These are phyloP conservation scores for Silvanus unidentatus DNA, from an alignment of 2,888 invertebrate genomes.

Conservation along the genomic window DNA sequence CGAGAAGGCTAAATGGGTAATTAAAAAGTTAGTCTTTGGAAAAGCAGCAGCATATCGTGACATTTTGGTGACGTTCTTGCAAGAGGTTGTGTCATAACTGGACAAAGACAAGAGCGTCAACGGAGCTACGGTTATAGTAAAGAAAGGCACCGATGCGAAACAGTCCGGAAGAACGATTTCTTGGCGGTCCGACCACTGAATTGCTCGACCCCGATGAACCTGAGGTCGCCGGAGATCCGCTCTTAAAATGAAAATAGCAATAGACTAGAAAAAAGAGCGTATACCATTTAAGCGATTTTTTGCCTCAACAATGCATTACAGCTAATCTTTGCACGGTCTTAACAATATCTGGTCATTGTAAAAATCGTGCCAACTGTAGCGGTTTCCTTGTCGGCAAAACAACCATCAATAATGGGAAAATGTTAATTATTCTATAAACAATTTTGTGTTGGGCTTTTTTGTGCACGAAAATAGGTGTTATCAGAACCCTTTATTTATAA, in stretches of 20 bases:
- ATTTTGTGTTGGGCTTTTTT: background rate
- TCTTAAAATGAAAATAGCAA: background rate
- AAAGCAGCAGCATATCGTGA: conserved; percentile 18
- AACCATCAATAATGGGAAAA: too few relatives aligned
- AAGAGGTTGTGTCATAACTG: conserved; percentile 26
- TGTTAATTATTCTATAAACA: too few relatives aligned
- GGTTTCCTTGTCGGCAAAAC: too few relatives aligned
- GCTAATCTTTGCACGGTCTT: too few relatives aligned
- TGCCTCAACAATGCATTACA: background rate
- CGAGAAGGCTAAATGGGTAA: background rate
- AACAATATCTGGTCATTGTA: too few relatives aligned
- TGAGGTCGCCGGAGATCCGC: conserved; percentile 4
- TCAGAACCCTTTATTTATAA: too few relatives aligned
- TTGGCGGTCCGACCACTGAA: conserved; percentile 20
- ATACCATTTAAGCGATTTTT: background rate
- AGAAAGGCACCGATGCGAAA: conserved; percentile 32
- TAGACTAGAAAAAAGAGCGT: background rate
- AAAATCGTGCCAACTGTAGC: too few relatives aligned
- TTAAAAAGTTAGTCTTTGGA: conserved; percentile 6
- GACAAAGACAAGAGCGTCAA: conserved; percentile 26
- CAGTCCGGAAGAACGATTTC: conserved; percentile 38
- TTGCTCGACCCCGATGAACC: conserved; percentile 16
- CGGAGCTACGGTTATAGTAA: conserved; percentile 35
- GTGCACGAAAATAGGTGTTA: too few relatives aligned
- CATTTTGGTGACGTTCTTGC: conserved; percentile 15